Base-by-base conservation (phyloP, 2,797 vertebrate species). In the Dermochelys coriacea region DNA sequence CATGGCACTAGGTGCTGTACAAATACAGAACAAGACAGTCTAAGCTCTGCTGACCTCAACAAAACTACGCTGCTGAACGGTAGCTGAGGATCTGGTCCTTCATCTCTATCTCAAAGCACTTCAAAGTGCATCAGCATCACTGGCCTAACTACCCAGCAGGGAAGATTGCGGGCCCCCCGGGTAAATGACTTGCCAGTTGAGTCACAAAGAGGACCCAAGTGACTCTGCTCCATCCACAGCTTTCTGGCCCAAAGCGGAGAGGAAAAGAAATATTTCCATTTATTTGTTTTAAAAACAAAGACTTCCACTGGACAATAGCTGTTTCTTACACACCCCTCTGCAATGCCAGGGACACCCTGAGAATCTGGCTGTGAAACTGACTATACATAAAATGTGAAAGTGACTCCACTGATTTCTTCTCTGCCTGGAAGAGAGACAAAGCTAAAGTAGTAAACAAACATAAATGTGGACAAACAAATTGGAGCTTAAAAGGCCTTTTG, bases 121-220 rank as follows among this genome's bases (percentile, higher is more conserved):
- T 41, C 34, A 41, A 23, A 71, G n/a, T 11, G 37, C 21, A 41
- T 41, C 68, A 71, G 37, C 21, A 41, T 23, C 21, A 49, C 25
- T 15, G 14, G 74, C 7, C 15, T 29, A 75, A 47, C 41, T 49
- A 47, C 12, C 14, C 14, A 18, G 74, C n/a, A 71, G 19, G 68
- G 21, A 37, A 71, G 37, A 49, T 5, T 27, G 74, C 77, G 45
- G 27, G 41, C 45, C 27, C 31, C 25, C 45, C 9, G 27, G 8
- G 49, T 15, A 47, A 18, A 12, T 5, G 8, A 50, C 15, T n/a
- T 51, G 19, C 50, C 16, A 6, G 55, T 41, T 8, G n/a, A 68
- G n/a, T 21, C 19, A 5, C 95, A 95, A 96, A 97, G 89, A 84
- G 91, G 49, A 4, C 80, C 61, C 96, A 95, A 97, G 97, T 97